phyloP scores from a whole-genome alignment of 1,140 invertebrate genomes.

The Tigriopus japonicus region DNA sequence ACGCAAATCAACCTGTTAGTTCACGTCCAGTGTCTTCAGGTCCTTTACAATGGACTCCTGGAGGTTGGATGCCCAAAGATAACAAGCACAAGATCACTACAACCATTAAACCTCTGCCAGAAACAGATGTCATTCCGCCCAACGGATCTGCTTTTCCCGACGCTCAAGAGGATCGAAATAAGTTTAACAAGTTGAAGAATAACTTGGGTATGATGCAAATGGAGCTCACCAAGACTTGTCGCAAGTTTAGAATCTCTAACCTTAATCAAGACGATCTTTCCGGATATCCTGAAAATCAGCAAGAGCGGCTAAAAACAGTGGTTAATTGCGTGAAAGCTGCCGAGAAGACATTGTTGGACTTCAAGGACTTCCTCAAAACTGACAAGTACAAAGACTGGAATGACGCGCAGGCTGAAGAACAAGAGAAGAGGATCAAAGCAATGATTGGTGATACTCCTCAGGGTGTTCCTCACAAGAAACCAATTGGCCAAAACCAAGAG shows the following conservation, averaged over 20 bases:
- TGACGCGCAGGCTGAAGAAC: background rate
- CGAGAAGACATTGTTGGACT: constrained; percentile 1
- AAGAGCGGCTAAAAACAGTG: background rate
- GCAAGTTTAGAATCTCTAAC: constrained; percentile 5
- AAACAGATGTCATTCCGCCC: constrained; percentile 11
- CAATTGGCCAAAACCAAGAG: background rate
- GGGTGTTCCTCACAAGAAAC: constrained; percentile 2
- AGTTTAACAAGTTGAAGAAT: constrained; percentile 7
- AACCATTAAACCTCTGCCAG: constrained; percentile 9
- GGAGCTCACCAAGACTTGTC: constrained; percentile 11
- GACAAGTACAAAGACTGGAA: constrained; percentile 15
- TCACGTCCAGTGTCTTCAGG: background rate
- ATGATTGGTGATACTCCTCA: constrained; percentile 12
- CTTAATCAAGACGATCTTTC: constrained; percentile 3
- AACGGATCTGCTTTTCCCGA: background rate
- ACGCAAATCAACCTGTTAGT: background rate
- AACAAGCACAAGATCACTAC: constrained; percentile 11
- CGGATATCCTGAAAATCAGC: background rate
- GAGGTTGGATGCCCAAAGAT: constrained; percentile 3
- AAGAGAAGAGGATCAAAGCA: background rate
- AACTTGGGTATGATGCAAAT: constrained; percentile 10
- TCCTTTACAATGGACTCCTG: constrained; percentile 3
- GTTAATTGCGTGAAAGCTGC: constrained; percentile 1
- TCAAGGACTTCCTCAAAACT: constrained; percentile 11
- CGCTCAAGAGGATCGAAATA: background rate